Evolutionary conservation across 2,797 vertebrate genomes (phyloP).

Genomic region (Numenius phaeopus): DNA sequence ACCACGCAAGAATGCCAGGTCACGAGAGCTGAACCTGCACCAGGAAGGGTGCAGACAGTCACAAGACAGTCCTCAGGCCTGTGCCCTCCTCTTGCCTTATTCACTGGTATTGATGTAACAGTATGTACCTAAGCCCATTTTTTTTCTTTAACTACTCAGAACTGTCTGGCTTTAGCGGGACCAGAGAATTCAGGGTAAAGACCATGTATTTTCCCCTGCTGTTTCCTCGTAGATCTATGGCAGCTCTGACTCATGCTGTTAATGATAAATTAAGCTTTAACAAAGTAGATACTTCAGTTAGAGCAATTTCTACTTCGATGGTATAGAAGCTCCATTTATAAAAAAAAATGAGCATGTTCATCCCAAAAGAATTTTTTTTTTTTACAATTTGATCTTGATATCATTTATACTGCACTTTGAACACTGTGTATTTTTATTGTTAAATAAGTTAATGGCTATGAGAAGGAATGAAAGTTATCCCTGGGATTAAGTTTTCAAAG

Average conservation of each 20-base stretch:
- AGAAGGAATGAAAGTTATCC: neutral
- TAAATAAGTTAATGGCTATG: neutral
- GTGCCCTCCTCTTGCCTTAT: neutral
- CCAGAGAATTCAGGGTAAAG: neutral
- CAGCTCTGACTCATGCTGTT: slow-evolving; percentile 15
- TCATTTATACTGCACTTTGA: neutral
- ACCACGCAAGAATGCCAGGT: fast-evolving
- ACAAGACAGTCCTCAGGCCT: neutral
- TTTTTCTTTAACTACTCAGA: neutral
- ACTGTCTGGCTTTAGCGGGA: neutral
- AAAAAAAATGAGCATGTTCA: neutral
- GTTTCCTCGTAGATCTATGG: neutral
- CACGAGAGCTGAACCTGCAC: neutral
- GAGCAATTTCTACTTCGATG: neutral
- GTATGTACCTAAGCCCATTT: neutral
- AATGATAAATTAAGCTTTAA: slow-evolving; percentile 31
- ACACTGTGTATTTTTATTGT: neutral
- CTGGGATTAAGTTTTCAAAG: neutral
- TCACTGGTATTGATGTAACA: neutral
- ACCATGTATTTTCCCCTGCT: neutral
- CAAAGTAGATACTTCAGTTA: neutral
- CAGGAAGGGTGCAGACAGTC: neutral
- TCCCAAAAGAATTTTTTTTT: neutral
- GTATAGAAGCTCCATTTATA: neutral
- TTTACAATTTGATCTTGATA: neutral